Evolutionary conservation across 23 tunicate species (phyloP).

Genomic region (Trididemnum nubilum): DNA sequence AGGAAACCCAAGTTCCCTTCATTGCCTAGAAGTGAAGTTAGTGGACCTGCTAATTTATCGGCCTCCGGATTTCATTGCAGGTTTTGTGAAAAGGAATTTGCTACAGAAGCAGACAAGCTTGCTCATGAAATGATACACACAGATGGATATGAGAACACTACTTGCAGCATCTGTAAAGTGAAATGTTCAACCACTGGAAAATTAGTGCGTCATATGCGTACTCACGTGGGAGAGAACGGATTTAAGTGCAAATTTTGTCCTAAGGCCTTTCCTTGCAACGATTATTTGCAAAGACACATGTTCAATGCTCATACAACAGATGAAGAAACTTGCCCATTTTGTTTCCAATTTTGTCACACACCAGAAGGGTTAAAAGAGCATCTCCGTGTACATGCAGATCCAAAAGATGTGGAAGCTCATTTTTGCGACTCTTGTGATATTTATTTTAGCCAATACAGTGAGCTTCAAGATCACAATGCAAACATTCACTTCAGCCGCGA

Average conservation of each 20-base stretch:
- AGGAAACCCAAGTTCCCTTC: slow-evolving; percentile 49
- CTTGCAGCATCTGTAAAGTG: slow-evolving; percentile 21
- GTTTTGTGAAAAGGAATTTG: slow-evolving; percentile 13
- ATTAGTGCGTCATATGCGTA: slow-evolving; percentile 7
- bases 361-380: slow-evolving; percentile 12
- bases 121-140: slow-evolving; percentile 20
- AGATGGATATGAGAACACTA: not conserved
- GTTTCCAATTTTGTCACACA: slow-evolving; percentile 28
- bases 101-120: slow-evolving; percentile 2
- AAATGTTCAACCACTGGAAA: slow-evolving; percentile 11
- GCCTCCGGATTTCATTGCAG: not conserved
- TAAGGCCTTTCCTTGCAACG: slow-evolving; percentile 10
- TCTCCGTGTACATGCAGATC: not conserved
- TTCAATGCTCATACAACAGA: slow-evolving; percentile 21
- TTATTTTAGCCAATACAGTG: not conserved
- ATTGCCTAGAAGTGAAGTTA: not conserved
- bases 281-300: slow-evolving; percentile 17
- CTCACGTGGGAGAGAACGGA: slow-evolving; percentile 6
- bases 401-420: not conserved
- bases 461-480: not conserved
- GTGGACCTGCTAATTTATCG: not conserved
- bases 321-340: slow-evolving; percentile 36
- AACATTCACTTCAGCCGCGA: not conserved
- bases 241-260: slow-evolving; percentile 24
- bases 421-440: slow-evolving; percentile 19